Evolutionary conservation across 2,797 vertebrate species (phyloP).

Genomic region (Saxicola maurus): DNA sequence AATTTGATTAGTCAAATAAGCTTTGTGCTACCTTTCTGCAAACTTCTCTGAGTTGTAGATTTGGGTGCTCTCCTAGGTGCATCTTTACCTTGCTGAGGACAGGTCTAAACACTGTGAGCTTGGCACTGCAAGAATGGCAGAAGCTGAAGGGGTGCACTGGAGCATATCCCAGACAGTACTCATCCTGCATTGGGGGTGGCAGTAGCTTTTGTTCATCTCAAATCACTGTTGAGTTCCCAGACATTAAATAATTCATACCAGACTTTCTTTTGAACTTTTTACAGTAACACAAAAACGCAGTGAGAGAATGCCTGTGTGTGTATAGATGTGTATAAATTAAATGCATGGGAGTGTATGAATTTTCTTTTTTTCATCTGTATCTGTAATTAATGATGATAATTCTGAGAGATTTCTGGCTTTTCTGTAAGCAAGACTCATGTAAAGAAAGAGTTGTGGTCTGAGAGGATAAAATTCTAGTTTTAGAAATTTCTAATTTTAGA

Average conservation of each 20-base stretch:
- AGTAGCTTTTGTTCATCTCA: neutral
- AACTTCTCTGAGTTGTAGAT: neutral
- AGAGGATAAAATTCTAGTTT: neutral
- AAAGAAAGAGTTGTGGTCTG: neutral
- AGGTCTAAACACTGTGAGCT: neutral
- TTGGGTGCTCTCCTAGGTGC: too few relatives aligned
- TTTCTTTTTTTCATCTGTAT: neutral
- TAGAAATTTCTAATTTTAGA: neutral
- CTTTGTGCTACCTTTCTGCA: neutral
- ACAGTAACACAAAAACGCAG: fast-evolving
- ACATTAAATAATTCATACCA: neutral
- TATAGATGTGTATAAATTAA: neutral
- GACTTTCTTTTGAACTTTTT: neutral
- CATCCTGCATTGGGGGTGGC: neutral
- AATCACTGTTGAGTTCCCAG: neutral
- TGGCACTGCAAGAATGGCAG: neutral
- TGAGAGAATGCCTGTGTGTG: neutral
- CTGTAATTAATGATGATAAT: neutral
- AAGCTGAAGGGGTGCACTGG: neutral
- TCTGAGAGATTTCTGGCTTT: neutral
- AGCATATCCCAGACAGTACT: neutral
- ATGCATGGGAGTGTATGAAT: fast-evolving
- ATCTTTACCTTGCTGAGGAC: neutral
- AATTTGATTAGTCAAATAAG: neutral
- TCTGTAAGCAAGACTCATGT: neutral